Conservation (phyloP, 1,140 invertebrate genomes). For the Camponotus pennsylvanicus region DNA sequence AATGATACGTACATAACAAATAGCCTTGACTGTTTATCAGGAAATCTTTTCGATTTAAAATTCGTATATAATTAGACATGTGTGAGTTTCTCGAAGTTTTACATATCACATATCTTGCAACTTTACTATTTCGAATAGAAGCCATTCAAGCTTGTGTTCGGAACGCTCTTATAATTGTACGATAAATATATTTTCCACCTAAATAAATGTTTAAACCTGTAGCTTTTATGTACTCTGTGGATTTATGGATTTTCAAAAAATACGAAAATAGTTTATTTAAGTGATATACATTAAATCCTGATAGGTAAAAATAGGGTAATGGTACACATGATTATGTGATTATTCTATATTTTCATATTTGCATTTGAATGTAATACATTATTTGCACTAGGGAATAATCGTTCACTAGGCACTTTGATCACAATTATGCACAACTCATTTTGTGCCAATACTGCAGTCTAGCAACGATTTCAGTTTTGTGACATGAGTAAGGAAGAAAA, state of each 20-base stretch:
- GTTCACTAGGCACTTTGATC: slow-evolving; percentile 54
- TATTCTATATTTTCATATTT: slow-evolving; percentile 42
- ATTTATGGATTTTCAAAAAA: background rate
- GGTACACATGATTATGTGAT: slow-evolving; percentile 14
- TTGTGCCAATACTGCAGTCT: slow-evolving; percentile 16
- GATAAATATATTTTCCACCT: slow-evolving; percentile 51
- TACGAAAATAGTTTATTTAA: background rate
- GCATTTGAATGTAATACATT: slow-evolving; percentile 44
- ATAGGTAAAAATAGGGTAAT: slow-evolving; percentile 31
- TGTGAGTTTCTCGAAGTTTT: slow-evolving; percentile 47
- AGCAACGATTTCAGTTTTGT: slow-evolving; percentile 25
- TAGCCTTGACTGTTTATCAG: slow-evolving; percentile 44
- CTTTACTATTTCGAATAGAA: slow-evolving; percentile 15
- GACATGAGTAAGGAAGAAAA: background rate
- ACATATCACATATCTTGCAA: slow-evolving; percentile 32
- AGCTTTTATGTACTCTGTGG: background rate
- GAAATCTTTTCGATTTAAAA: slow-evolving; percentile 63
- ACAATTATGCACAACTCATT: slow-evolving; percentile 36
- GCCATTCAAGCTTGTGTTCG: background rate
- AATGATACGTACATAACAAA: slow-evolving; percentile 70
- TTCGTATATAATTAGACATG: slow-evolving; percentile 55
- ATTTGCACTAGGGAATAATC: slow-evolving; percentile 38
- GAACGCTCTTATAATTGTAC: background rate
- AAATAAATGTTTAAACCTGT: background rate
- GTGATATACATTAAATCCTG: background rate